These are phyloP conservation scores for Magallana angulata DNA, from an alignment of 1,140 invertebrate species.

Conservation along the genomic window DNA sequence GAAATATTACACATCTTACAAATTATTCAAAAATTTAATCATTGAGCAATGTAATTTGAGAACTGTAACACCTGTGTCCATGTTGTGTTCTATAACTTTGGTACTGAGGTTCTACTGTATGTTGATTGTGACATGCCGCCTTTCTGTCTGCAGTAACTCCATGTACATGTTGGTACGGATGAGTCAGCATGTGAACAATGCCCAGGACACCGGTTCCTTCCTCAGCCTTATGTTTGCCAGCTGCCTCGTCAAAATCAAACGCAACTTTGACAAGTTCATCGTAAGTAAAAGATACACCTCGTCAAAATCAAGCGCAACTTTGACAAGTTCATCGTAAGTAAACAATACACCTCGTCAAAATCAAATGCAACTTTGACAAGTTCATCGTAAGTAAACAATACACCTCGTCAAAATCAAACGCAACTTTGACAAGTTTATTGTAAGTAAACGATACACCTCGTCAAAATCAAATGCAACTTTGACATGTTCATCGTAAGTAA, in stretches of 20 bases:
- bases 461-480: conserved; percentile 83
- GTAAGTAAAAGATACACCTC: conserved; percentile 69
- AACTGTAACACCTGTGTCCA: too few relatives aligned
- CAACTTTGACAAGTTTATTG: too few relatives aligned
- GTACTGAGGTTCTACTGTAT: too few relatives aligned
- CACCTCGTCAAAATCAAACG: too few relatives aligned
- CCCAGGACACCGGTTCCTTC: conserved; percentile 94
- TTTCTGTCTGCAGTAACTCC: conserved; percentile 86
- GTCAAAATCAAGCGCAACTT: too few relatives aligned
- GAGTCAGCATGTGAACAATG: conserved; percentile 93
- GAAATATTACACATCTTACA: too few relatives aligned
- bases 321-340: too few relatives aligned
- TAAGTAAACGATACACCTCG: conserved; percentile 79
- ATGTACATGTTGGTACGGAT: conserved; percentile 94
- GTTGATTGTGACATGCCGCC: not conserved
- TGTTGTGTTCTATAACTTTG: too few relatives aligned
- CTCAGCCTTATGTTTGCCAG: conserved; percentile 93
- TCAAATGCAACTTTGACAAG: conserved; percentile 72
- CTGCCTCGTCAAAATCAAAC: conserved; percentile 94
- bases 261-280: conserved; percentile 96
- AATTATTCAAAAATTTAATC: too few relatives aligned
- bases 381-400: too few relatives aligned
- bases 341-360: conserved; percentile 84
- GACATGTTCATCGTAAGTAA: too few relatives aligned
- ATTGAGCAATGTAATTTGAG: too few relatives aligned